Evolutionary conservation across 2,797 vertebrate species (phyloP), one percentile per base, ranked within the genome.

Genomic region (Pseudochromis fuscus): DNA sequence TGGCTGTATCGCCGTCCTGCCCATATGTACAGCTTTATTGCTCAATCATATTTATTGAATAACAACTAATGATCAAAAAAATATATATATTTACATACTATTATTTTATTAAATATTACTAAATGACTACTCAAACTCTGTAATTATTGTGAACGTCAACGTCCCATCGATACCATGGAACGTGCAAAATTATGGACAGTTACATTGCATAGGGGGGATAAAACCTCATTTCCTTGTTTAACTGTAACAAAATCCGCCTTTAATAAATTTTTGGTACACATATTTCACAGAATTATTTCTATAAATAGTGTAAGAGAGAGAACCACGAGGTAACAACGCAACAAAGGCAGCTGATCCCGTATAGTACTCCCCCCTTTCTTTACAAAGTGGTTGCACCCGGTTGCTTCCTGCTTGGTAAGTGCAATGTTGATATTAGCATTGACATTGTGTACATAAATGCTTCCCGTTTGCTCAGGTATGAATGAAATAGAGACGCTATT

Each of bases 331-430:
- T 42, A 2, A 25, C 23, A 25, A 48, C 4, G 15, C 23, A 24
- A 6, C 11, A 42, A 4, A 12, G 16, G n/a, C 27, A 13, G 15
- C 3, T 42, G 0, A 44, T 23, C 11, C 3, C 18, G 62, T 44
- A 37, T 0, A 0, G 0, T 1, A 45, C 23, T 9, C 9, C 1
- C n/a, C 67, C 16, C 23, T 1, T 27, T 30, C 0, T 13, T 4
- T n/a, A 1, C 0, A 33, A 69, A 68, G 18, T 71, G 67, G 73
- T 70, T 49, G 7, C 67, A 23, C n/a, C 80, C 66, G 48, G 6
- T 27, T 15, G 9, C 5, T 7, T 53, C 16, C 3, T 10, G 0
- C 4, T 11, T 15, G 13, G 23, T 24, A 5, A 2, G 5, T 4
- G 2, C 18, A 2, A 4, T 4, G 2, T 13, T 5, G 3, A 7